phyloP scores from a whole-genome alignment of 2,113 vertebrate genomes.

The Aphelocoma coerulescens region DNA sequence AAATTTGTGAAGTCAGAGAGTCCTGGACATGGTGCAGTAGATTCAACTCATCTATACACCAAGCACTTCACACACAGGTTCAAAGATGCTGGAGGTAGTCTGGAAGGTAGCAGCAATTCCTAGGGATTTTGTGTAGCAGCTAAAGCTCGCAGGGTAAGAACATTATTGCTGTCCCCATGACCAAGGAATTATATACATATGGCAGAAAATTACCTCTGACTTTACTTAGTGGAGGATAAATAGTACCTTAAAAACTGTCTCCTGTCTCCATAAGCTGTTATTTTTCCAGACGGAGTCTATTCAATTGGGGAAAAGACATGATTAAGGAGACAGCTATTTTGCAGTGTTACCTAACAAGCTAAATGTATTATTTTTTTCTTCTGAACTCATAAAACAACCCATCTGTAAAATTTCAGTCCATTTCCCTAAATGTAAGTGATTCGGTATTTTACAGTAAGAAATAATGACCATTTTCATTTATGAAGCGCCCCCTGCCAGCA shows the following conservation, averaged over 20 bases:
- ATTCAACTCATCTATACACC: neutral
- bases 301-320: neutral
- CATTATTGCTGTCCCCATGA: neutral
- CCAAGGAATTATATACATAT: neutral
- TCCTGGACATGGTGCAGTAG: neutral
- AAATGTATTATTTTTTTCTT: neutral
- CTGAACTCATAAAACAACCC: neutral
- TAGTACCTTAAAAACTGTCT: neutral
- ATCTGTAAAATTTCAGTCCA: conserved; percentile 44
- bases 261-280: neutral
- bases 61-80: neutral
- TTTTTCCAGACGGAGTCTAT: neutral
- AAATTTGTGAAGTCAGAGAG: neutral
- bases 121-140: neutral
- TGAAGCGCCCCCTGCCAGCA: conserved; percentile 25
- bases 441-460: conserved; percentile 6
- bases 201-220: neutral
- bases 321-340: neutral
- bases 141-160: neutral
- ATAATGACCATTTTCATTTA: conserved; percentile 44
- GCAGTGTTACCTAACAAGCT: neutral
- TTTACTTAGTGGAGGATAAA: neutral
- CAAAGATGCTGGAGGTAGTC: neutral
- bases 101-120: neutral
- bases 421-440: neutral